phyloP scores from a whole-genome alignment of 2,113 vertebrate species.

The Ciconia stormi region DNA sequence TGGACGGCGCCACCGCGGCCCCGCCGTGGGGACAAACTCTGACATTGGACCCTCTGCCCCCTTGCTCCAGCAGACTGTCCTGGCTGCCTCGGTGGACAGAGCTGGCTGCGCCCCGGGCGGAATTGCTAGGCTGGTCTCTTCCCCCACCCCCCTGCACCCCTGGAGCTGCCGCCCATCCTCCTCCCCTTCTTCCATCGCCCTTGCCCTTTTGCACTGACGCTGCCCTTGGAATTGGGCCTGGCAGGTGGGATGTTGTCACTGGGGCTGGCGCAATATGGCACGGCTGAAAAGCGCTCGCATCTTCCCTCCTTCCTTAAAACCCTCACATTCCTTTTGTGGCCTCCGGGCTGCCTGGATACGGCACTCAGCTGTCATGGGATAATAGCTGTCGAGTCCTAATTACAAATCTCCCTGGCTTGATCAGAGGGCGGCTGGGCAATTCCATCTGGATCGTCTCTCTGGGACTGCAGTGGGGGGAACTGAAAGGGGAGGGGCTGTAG shows the following conservation, averaged over 20 bases:
- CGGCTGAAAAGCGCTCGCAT: not conserved
- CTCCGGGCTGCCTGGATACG: constrained; percentile 9
- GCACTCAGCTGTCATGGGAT: constrained; percentile 14
- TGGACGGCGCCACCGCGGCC: not conserved
- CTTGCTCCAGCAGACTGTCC: not conserved
- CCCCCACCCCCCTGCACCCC: not conserved
- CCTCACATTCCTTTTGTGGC: not conserved
- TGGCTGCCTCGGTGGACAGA: not conserved
- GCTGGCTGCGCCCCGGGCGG: not conserved
- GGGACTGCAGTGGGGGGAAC: not conserved
- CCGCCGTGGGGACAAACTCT: not conserved
- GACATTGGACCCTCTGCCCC: not conserved
- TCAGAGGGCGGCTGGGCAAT: not conserved
- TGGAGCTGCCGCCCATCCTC: not conserved
- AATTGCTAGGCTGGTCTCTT: not conserved
- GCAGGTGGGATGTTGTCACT: not conserved
- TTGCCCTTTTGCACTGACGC: not conserved
- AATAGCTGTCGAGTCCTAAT: not conserved
- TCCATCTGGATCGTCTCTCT: constrained; percentile 21
- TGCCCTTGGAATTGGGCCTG: not conserved
- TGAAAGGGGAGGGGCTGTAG: not conserved
- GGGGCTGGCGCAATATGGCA: not conserved
- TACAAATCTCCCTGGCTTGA: not conserved
- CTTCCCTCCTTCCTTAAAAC: not conserved
- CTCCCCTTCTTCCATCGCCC: not conserved